Evolutionary conservation across 2,113 vertebrate species (phyloP).

Genomic region (Riparia riparia): DNA sequence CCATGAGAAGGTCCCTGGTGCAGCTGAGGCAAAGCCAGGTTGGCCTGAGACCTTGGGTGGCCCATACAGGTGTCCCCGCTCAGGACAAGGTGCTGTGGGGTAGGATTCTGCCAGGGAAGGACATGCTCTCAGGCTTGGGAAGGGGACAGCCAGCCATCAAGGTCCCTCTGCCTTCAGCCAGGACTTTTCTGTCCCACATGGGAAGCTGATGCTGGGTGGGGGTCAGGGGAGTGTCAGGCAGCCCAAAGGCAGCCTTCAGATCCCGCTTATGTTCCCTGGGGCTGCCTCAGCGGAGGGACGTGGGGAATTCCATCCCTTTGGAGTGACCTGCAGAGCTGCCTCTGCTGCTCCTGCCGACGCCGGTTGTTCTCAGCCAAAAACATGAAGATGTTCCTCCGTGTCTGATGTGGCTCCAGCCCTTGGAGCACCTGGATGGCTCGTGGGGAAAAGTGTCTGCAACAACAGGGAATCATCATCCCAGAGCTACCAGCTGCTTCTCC

Average conservation of each 20-base stretch:
- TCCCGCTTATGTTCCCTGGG: rapidly evolving
- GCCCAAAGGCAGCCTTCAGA: neutral
- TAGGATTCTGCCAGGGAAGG: neutral
- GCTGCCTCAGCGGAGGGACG: neutral
- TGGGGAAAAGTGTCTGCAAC: neutral
- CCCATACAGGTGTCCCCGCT: neutral
- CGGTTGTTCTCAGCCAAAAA: neutral
- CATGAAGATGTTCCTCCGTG: neutral
- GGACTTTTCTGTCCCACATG: neutral
- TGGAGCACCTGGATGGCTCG: neutral
- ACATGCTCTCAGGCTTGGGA: neutral
- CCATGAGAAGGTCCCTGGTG: neutral
- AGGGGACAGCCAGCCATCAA: neutral
- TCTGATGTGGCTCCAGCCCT: neutral
- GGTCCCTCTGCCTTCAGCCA: neutral
- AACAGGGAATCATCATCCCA: neutral
- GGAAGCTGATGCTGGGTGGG: neutral
- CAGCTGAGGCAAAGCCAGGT: neutral
- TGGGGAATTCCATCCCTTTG: neutral
- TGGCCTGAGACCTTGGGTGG: neutral
- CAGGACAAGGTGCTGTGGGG: neutral
- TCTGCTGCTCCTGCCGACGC: neutral
- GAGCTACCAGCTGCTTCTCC: neutral
- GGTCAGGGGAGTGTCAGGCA: neutral
- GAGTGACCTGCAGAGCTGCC: neutral